phyloP scores from a whole-genome alignment of 2,797 vertebrate genomes.

The Melanotaenia boesemani region DNA sequence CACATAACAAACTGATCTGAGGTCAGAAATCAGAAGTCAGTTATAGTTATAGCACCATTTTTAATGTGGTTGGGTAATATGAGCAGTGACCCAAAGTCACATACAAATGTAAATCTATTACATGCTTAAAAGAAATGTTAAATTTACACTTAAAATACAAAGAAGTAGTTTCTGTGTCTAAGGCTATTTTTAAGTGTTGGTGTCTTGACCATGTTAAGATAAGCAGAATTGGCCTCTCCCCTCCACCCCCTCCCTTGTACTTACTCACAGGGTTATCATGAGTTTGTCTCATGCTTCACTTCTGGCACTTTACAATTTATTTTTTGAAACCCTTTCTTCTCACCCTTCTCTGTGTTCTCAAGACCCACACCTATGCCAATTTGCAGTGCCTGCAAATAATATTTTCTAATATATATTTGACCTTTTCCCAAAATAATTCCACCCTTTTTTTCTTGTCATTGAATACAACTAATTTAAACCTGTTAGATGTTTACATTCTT shows the following conservation, averaged over 20 bases:
- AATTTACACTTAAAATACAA: neutral
- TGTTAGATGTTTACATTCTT: no score
- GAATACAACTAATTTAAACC: neutral
- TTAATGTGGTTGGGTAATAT: neutral
- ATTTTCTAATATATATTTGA: neutral
- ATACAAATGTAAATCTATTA: neutral
- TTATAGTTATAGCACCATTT: neutral
- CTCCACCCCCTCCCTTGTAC: neutral
- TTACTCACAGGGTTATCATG: conserved; percentile 8
- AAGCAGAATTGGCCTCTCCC: neutral
- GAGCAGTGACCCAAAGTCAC: neutral
- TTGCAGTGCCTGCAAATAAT: neutral
- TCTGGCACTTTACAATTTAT: neutral
- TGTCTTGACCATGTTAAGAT: neutral
- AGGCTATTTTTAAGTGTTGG: neutral
- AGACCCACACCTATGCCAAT: neutral
- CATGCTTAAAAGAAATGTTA: neutral
- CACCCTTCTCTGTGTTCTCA: neutral
- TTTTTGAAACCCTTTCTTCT: neutral
- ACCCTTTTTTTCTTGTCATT: neutral
- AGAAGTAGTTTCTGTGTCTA: neutral
- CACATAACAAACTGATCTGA: neutral
- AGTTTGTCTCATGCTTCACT: conserved; percentile 1
- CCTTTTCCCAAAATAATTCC: neutral
- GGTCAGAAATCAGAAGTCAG: neutral